phyloP scores from a whole-genome alignment of 2,113 vertebrate genomes.

The Malaclemys terrapin region DNA sequence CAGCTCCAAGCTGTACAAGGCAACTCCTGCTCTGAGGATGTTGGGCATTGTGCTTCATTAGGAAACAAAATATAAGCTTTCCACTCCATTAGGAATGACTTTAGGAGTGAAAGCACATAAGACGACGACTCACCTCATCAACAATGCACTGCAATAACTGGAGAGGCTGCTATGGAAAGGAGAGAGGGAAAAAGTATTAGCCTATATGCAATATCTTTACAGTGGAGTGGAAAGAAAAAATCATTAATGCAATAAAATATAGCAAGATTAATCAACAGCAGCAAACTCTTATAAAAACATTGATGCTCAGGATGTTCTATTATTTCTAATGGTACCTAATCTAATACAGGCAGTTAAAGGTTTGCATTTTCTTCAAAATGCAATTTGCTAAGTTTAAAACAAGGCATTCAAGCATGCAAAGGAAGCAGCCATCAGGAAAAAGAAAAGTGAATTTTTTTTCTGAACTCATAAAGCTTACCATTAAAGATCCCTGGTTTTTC shows the following conservation, averaged over 20 bases:
- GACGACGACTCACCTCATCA: conserved; percentile 99
- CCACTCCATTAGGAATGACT: conserved; percentile 99
- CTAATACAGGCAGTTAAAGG: conserved; percentile 99
- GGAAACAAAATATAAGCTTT: conserved; percentile 99
- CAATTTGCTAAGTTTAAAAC: conserved; percentile 99
- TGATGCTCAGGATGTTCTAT: conserved; percentile 97
- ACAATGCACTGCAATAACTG: conserved; percentile 99
- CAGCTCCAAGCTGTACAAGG: conserved; percentile 76
- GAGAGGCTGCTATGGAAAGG: conserved; percentile 90
- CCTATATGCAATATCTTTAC: conserved; percentile 95
- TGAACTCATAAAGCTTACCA: conserved; percentile 98
- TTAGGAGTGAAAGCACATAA: conserved; percentile 99
- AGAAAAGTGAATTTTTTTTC: conserved; percentile 92
- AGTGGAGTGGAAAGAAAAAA: conserved; percentile 95
- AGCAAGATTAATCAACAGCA: conserved; percentile 99
- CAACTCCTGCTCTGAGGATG: conserved; percentile 89
- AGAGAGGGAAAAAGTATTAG: conserved; percentile 91
- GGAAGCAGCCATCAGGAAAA: conserved; percentile 96
- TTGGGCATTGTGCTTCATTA: conserved; percentile 99
- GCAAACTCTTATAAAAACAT: conserved; percentile 99
- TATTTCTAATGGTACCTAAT: conserved; percentile 99
- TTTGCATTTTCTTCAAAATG: conserved; percentile 99
- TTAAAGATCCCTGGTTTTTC: conserved; percentile 98
- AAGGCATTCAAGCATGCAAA: conserved; percentile 95
- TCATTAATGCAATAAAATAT: conserved; percentile 99